A percentile compares a stretch with the other conserved stretches of the same genome.
These are phyloP conservation scores for Myotis daubentonii DNA, from an alignment of 2,797 vertebrate species.

Conservation along the genomic window DNA sequence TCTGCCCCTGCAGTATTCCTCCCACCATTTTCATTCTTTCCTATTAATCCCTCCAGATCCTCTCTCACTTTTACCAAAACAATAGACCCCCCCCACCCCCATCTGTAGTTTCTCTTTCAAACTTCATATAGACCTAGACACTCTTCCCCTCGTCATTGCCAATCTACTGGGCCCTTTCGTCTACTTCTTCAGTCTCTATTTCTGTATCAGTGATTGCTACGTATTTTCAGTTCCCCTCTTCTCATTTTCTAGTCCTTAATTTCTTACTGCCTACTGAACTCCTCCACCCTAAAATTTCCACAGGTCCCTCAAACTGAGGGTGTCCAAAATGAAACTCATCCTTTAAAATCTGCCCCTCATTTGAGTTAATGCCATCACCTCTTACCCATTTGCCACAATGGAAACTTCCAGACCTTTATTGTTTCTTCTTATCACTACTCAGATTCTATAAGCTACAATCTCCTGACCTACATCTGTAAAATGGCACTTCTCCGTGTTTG, in stretches of 20 bases:
- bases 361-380: neutral
- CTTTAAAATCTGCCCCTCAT: neutral
- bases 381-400: neutral
- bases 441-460: neutral
- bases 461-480: neutral
- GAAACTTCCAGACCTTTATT: neutral
- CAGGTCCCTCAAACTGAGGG: neutral
- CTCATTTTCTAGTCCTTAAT: neutral
- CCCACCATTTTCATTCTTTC: neutral
- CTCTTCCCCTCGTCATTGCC: neutral
- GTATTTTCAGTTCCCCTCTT: neutral
- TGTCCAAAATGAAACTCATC: constrained; percentile 18
- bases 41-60: neutral
- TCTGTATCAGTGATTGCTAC: neutral
- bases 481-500: neutral
- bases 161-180: neutral
- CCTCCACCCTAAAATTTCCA: neutral
- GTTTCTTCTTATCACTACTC: neutral
- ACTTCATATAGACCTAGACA: neutral
- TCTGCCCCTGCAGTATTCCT: neutral
- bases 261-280: neutral
- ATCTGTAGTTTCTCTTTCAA: neutral
- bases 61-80: neutral
- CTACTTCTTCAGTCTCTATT: neutral
- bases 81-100: neutral